Evolutionary conservation across 2,113 vertebrate species (phyloP).

Genomic region (Hippocampus barbouri): DNA sequence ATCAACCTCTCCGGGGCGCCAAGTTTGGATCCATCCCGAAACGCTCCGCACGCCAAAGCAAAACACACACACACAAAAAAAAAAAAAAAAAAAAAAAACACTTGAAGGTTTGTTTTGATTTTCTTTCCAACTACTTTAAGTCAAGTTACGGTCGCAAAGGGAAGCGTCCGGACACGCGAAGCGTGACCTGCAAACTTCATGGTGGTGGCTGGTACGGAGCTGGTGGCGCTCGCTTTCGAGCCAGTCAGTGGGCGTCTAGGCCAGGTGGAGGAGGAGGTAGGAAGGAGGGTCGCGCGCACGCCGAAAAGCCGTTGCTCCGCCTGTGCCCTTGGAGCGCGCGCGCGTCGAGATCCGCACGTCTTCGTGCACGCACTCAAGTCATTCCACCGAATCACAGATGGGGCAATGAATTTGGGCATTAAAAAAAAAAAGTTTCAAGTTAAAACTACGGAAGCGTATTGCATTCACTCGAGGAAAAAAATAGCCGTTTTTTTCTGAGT

Average conservation of each 20-base stretch:
- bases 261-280: conserved; percentile 5
- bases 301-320: not conserved
- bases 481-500: too few relatives aligned
- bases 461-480: too few relatives aligned
- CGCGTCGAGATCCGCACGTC: not conserved
- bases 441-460: too few relatives aligned
- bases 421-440: too few relatives aligned
- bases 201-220: not conserved
- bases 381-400: too few relatives aligned
- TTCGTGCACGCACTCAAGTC: too few relatives aligned
- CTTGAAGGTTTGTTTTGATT: not conserved
- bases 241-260: not conserved
- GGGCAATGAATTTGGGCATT: too few relatives aligned
- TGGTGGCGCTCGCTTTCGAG: not conserved
- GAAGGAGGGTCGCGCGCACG: not conserved
- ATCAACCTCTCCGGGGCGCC: conserved; percentile 34
- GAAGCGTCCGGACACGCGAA: not conserved
- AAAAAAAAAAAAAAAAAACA: not conserved
- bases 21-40: conserved; percentile 21
- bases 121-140: not conserved
- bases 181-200: not conserved
- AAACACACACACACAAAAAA: not conserved
- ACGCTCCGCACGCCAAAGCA: not conserved
- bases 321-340: not conserved
- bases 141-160: not conserved